These are phyloP conservation scores for Phrynocephalus vlangalii DNA, from an alignment of 2,797 vertebrate genomes.

Conservation along the genomic window DNA sequence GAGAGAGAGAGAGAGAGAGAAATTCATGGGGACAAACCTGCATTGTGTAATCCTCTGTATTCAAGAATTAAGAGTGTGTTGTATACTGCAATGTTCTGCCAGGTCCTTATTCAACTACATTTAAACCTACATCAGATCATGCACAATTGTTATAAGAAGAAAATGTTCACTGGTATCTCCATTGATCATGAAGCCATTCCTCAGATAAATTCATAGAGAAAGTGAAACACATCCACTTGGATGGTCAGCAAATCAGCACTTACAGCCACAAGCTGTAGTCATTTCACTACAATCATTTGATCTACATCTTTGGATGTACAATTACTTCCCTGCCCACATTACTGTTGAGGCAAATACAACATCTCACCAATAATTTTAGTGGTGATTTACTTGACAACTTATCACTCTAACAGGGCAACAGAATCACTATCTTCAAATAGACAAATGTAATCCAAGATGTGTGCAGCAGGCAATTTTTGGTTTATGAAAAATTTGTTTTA, in stretches of 20 bases:
- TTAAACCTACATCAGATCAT: neutral
- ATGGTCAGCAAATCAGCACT: constrained; percentile 37
- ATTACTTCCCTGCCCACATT: constrained; percentile 35
- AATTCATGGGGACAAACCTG: too few species aligned
- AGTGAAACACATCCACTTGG: constrained; percentile 29
- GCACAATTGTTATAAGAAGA: neutral
- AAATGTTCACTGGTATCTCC: constrained; percentile 64
- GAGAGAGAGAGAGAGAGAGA: too few species aligned
- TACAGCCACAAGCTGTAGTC: constrained; percentile 17
- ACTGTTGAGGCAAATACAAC: neutral
- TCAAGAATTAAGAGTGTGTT: neutral
- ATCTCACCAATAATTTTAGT: constrained; percentile 36
- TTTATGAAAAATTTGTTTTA: neutral
- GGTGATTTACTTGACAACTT: constrained; percentile 11
- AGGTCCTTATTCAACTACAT: neutral
- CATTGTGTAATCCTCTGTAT: neutral
- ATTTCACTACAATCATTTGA: constrained; percentile 37
- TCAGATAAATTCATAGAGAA: constrained; percentile 46
- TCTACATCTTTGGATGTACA: constrained; percentile 45
- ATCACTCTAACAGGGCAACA: neutral
- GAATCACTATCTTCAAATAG: constrained; percentile 19
- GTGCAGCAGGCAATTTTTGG: neutral
- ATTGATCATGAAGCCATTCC: constrained; percentile 49
- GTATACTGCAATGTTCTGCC: neutral
- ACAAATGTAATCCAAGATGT: neutral